Evolutionary conservation across 1,140 invertebrate genomes (phyloP), one percentile per base, ranked within the genome.

Genomic region (Spodoptera frugiperda): DNA sequence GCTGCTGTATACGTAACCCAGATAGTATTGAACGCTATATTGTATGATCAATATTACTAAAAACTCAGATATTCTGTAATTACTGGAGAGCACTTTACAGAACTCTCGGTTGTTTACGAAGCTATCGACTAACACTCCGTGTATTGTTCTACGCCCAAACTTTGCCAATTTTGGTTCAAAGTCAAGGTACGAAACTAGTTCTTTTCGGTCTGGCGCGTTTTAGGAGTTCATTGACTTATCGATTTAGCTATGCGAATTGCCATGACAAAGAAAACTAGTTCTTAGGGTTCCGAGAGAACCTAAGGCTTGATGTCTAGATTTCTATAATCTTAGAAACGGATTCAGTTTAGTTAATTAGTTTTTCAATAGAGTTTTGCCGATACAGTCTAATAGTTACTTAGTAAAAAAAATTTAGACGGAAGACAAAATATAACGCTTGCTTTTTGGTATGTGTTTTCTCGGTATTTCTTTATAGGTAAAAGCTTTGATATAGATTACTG

Each of bases 141-240:
- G 11, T 48, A 67, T 67, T 67, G 48, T 51, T 55, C 3, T 55
- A 39, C 46, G 54, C 48, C 48, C 33, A 54, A 57, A 57, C 17
- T 46, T 53, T 17, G 51, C 17, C 39, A 33, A 76, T 54, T 54
- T 33, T 48, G 30, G 30, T 12, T 11, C 61, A 25, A 54, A 55
- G 54, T 74, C 71, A 49, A 74, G 63, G 57, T 39, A 44, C 33
- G 30, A 44, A 44, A 48, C 44, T 75, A 51, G 65, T 75, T 65
- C 59, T 75, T 65, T 65, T 65, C 63, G 61, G 74, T 76, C 74
- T 76, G 53, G 49, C 63, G 74, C 51, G 33, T 67, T 44, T 17
- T 55, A 4, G 51, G 55, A 76, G 74, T 76, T 76, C 74, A 15
- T 68, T 76, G 74, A 76, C 63, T 55, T 68, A 48, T 59, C 15